Percentiles rank a stretch among this genome's conserved stretches.
Evolutionary conservation across 2,888 invertebrate genomes (phyloP).

Genomic region (Hypsopygia costalis): DNA sequence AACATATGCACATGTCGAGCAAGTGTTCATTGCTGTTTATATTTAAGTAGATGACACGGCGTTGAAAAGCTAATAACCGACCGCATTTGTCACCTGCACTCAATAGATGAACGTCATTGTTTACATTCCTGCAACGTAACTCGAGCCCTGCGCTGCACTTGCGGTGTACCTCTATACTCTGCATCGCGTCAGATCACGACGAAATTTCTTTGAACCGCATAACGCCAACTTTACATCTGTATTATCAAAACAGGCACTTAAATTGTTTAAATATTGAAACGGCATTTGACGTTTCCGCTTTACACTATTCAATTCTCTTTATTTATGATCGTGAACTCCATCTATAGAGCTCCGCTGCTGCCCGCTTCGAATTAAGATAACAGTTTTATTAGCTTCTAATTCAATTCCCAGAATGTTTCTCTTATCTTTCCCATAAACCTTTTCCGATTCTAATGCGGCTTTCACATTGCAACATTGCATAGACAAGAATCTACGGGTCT

Average conservation of each 20-base stretch:
- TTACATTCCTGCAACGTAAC: conserved; percentile 56
- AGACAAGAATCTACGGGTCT: conserved; percentile 32
- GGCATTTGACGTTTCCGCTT: conserved; percentile 21
- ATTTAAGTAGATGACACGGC: conserved; percentile 22
- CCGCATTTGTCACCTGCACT: conserved; percentile 45
- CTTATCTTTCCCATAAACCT: conserved; percentile 49
- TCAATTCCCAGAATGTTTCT: conserved; percentile 49
- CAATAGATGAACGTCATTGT: conserved; percentile 51
- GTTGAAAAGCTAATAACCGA: conserved; percentile 25
- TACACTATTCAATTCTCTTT: conserved; percentile 40
- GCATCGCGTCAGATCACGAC: conserved; percentile 24
- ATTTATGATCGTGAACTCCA: conserved; percentile 46
- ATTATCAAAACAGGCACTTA: conserved; percentile 21
- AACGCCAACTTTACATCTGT: conserved; percentile 14
- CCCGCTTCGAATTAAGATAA: conserved; percentile 63
- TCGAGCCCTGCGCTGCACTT: conserved; percentile 49
- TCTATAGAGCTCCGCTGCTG: conserved; percentile 46
- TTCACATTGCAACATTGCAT: conserved; percentile 51
- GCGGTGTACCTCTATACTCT: conserved; percentile 46
- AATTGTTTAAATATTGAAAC: conserved; percentile 16
- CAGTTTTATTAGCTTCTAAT: conserved; percentile 62
- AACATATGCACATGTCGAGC: too few species aligned
- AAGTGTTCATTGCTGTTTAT: conserved; percentile 1
- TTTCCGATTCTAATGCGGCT: conserved; percentile 36
- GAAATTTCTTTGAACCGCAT: conserved; percentile 17